phyloP scores from a whole-genome alignment of 2,888 invertebrate species.

The Lasius fuliginosus region DNA sequence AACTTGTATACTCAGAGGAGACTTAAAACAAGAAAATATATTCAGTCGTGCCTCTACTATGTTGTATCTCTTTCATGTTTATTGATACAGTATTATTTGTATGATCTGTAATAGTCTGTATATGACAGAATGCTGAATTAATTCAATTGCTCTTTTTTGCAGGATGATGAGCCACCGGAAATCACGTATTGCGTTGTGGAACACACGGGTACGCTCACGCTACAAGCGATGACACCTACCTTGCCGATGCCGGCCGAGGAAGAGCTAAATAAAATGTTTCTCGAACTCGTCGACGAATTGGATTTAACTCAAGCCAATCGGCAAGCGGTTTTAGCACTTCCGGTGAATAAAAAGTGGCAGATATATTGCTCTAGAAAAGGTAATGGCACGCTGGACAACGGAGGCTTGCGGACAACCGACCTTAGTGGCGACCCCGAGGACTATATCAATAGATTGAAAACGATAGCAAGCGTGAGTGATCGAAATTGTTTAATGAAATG shows the following conservation, averaged over 20 bases:
- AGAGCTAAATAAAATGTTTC: slow-evolving; percentile 97
- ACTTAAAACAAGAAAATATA: not conserved
- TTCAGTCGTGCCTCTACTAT: not conserved
- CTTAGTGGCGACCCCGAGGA: slow-evolving; percentile 94
- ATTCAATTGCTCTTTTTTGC: slow-evolving; percentile 71
- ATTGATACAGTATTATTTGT: not conserved
- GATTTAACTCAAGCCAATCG: slow-evolving; percentile 97
- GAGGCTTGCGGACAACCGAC: slow-evolving; percentile 89
- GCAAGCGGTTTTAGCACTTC: slow-evolving; percentile 97
- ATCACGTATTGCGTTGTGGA: slow-evolving; percentile 98
- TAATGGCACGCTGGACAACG: slow-evolving; percentile 88
- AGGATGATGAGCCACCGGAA: slow-evolving; percentile 98
- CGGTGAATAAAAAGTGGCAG: slow-evolving; percentile 99
- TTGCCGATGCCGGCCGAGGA: slow-evolving; percentile 97
- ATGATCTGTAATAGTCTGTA: not conserved
- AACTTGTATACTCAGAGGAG: not conserved
- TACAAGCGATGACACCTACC: slow-evolving; percentile 96
- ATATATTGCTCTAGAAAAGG: slow-evolving; percentile 96
- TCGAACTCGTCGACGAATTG: slow-evolving; percentile 97
- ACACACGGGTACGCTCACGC: slow-evolving; percentile 93
- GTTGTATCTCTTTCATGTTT: not conserved
- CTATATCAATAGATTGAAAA: slow-evolving; percentile 95
- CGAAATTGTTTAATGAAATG: not conserved
- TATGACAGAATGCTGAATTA: not conserved
- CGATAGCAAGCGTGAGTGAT: slow-evolving; percentile 91